Conservation (phyloP, 2,113 vertebrate genomes). For the Cathartes aura region DNA sequence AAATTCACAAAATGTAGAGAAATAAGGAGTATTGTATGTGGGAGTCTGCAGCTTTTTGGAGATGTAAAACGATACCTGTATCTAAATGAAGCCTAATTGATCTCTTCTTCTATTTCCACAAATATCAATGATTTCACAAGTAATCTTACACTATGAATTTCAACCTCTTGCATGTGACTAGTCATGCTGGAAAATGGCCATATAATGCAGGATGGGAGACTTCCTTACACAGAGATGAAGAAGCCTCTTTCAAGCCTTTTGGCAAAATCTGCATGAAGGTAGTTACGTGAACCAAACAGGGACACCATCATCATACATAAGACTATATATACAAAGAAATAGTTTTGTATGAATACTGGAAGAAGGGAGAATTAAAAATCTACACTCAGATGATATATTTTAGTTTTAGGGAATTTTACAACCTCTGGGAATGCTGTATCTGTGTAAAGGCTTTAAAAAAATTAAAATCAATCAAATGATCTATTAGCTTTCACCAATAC, state of each 20-base stretch:
- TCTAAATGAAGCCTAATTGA: neutral
- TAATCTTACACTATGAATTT: neutral
- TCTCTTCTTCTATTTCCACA: neutral
- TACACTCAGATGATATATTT: neutral
- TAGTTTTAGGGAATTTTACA: neutral
- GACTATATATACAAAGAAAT: neutral
- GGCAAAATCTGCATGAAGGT: neutral
- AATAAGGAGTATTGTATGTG: neutral
- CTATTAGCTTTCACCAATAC: neutral
- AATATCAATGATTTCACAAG: neutral
- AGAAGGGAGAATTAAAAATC: neutral
- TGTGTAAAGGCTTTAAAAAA: neutral
- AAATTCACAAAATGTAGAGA: neutral
- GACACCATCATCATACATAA: neutral
- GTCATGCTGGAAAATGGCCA: neutral
- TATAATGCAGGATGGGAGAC: neutral
- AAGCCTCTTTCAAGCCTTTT: neutral
- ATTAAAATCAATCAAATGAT: neutral
- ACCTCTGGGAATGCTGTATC: neutral
- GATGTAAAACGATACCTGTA: neutral
- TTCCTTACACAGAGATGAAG: neutral
- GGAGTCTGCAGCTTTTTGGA: neutral
- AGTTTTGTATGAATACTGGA: neutral
- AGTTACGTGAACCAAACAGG: neutral
- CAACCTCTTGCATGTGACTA: neutral